A percentile compares a stretch with the other conserved stretches of the same genome.
Evolutionary conservation across 1,140 invertebrate species (phyloP).

Genomic region (Nebria ingens): DNA sequence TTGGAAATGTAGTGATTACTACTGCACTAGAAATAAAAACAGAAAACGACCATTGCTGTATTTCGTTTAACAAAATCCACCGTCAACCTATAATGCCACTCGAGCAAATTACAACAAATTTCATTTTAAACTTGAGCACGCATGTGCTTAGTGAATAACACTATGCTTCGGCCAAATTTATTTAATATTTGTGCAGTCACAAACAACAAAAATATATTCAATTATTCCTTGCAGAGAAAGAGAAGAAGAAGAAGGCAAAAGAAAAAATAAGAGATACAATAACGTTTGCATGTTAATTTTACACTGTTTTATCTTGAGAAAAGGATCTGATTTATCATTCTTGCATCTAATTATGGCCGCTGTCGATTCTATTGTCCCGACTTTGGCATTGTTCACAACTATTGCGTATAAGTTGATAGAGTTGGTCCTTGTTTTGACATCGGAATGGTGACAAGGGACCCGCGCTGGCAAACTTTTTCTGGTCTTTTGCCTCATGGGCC

Average conservation of each 20-base stretch:
- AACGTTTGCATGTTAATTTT: slow-evolving; percentile 3
- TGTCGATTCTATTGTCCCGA: not conserved
- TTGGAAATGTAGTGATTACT: too few relatives aligned
- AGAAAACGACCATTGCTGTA: slow-evolving; percentile 1
- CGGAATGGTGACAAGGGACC: not conserved
- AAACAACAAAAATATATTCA: slow-evolving; percentile 1
- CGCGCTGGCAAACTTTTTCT: not conserved
- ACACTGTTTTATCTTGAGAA: too few relatives aligned
- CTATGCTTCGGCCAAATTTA: not conserved
- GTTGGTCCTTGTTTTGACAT: not conserved
- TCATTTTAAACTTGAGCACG: not conserved
- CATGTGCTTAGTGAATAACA: not conserved
- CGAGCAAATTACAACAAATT: slow-evolving; percentile 3
- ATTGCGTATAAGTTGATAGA: slow-evolving; percentile 3
- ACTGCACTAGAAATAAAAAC: too few relatives aligned
- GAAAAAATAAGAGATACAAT: too few relatives aligned
- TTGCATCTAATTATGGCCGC: too few relatives aligned
- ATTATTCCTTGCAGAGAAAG: not conserved
- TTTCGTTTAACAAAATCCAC: not conserved
- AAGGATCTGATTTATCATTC: too few relatives aligned
- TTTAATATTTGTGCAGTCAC: not conserved
- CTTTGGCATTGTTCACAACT: not conserved
- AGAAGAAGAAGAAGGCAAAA: too few relatives aligned
- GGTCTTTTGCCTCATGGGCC: not conserved
- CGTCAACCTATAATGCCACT: not conserved